Evolutionary conservation across 2,888 invertebrate species (phyloP), one percentile per base, ranked within the genome.

Genomic region (Chloromyia formosa): DNA sequence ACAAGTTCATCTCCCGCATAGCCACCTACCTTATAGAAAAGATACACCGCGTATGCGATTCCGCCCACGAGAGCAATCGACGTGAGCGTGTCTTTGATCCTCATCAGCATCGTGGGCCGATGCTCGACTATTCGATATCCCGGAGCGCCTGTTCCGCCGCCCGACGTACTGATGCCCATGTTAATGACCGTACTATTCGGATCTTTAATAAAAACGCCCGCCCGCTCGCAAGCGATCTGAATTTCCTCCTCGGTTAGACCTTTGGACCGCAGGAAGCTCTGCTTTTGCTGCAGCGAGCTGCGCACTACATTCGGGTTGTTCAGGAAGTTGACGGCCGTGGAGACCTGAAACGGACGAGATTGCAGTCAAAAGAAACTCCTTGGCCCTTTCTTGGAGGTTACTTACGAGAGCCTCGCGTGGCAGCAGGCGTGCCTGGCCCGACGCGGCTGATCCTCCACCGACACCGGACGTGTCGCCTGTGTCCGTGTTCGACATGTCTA

Each of bases 291-390:
- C 73, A 93, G 82, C 0, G 94, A 91, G 80, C 93, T 94, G 78
- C 89, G 87, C 71, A 90, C 89, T 1, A 96, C 94, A 83, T 92
- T 94, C n/a, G 93, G 92, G 86, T 95, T 95, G 83, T 92, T 90
- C 71, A 96, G 86, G 86, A 96, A 96, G 81, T 93, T 94, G 1
- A 95, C 90, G 4, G 95, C 95, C 14, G 95, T 95, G 79, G 90
- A 89, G 77, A 95, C 90, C 95, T 95, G 69, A 83, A 23, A 87
- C 9, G 9, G 22, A 53, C 1, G 5, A 18, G 18, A 35, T 35
- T 35, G 2, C 3, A 7, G 27, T 35, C 7, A 35, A 35, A 35
- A 35, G 2, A 7, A 35, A n/a, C n/a, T n/a, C n/a, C n/a, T n/a
- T n/a, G n/a, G n/a, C n/a, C n/a, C n/a, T n/a, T n/a, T n/a, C n/a